Conservation (phyloP, 64 coral and sea anemone genomes). For the Montipora sp. region DNA sequence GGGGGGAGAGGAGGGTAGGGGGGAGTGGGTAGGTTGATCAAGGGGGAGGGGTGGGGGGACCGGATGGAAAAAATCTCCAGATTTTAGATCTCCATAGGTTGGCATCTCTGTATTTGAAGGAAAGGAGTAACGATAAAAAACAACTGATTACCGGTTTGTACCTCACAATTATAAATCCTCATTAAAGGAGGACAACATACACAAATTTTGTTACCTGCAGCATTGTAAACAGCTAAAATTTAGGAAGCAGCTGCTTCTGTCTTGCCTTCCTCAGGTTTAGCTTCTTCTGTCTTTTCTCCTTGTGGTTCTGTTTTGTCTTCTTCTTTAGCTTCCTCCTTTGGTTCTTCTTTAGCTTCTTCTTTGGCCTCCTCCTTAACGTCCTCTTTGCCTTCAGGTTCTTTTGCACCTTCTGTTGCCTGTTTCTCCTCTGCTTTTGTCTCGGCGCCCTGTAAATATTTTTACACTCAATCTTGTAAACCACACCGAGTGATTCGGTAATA, state of each 20-base stretch:
- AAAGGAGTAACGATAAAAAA: too few species aligned
- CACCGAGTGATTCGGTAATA: too few species aligned
- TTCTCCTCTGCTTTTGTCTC: conserved; percentile 19
- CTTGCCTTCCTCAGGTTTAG: conserved; percentile 43
- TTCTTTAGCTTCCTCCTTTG: background rate
- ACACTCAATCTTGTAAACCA: background rate
- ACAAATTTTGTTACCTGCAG: background rate
- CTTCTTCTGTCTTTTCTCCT: conserved; percentile 23
- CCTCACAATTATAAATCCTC: too few species aligned
- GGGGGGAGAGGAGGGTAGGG: too few species aligned
- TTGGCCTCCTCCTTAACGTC: background rate
- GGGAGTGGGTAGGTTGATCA: too few species aligned
- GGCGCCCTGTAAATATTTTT: conserved; percentile 7
- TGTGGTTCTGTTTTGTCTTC: conserved; percentile 36
- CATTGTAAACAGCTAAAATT: background rate
- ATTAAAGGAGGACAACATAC: background rate
- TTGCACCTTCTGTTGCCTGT: background rate
- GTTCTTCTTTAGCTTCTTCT: background rate
- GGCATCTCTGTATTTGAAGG: too few species aligned
- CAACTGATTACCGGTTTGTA: too few species aligned
- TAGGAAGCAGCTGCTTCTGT: conserved; percentile 30
- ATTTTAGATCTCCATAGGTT: too few species aligned
- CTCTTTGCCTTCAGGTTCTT: background rate
- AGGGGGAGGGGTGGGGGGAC: too few species aligned
- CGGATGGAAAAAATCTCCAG: too few species aligned